Evolutionary conservation across 2,888 invertebrate species (phyloP).

Genomic region (Ectropis crepuscularia): DNA sequence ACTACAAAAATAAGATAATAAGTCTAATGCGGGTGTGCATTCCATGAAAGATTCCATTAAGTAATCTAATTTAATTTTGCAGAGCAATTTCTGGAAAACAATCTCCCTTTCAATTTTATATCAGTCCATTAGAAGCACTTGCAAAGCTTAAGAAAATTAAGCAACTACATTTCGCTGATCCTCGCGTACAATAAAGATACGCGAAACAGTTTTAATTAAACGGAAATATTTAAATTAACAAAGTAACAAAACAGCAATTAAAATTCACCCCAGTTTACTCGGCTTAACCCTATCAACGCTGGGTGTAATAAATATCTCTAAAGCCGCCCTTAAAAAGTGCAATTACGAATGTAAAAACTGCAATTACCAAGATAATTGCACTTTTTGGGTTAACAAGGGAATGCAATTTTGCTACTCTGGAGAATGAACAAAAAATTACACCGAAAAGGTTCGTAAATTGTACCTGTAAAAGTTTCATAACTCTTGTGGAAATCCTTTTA

Average conservation of each 20-base stretch:
- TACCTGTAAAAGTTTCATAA: constrained; percentile 23
- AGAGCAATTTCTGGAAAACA: neutral
- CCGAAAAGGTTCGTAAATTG: constrained; percentile 16
- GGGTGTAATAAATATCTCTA: constrained; percentile 69
- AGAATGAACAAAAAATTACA: constrained; percentile 48
- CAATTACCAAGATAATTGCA: constrained; percentile 52
- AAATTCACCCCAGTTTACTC: constrained; percentile 56
- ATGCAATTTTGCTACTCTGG: constrained; percentile 62
- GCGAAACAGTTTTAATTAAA: constrained; percentile 68
- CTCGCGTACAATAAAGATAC: constrained; percentile 53
- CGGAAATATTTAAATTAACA: constrained; percentile 71
- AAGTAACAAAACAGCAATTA: constrained; percentile 66
- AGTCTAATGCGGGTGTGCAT: too few species aligned
- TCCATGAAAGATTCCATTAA: too few species aligned
- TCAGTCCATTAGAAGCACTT: constrained; percentile 2
- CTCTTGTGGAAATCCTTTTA: constrained; percentile 34
- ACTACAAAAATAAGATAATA: too few species aligned
- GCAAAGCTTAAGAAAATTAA: constrained; percentile 16
- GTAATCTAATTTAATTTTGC: neutral
- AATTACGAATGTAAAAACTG: constrained; percentile 8
- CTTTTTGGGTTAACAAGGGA: constrained; percentile 61
- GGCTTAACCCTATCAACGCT: constrained; percentile 59
- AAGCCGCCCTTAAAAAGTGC: constrained; percentile 54
- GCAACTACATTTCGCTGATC: constrained; percentile 27
- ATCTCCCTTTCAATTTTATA: constrained; percentile 7